These are phyloP conservation scores for Cheilosia soror DNA, from an alignment of 2,888 invertebrate genomes.

Conservation along the genomic window DNA sequence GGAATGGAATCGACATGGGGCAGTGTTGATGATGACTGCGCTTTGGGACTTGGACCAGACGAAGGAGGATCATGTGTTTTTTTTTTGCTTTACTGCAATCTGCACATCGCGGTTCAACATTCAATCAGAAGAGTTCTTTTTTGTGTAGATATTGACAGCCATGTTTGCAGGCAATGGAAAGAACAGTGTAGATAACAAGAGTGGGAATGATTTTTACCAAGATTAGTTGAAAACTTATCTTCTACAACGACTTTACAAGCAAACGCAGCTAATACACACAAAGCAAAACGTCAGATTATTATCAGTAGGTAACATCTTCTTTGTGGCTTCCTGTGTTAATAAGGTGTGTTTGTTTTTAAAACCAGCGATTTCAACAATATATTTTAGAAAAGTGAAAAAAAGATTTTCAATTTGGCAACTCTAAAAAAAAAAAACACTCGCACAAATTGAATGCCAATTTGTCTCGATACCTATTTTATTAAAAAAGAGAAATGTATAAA, in stretches of 20 bases:
- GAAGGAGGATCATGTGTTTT: conserved; percentile 32
- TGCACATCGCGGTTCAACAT: conserved; percentile 19
- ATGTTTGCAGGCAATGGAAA: background rate
- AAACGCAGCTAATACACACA: too few relatives aligned
- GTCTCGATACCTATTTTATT: background rate
- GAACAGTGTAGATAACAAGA: background rate
- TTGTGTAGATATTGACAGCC: background rate
- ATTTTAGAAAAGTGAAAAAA: too few relatives aligned
- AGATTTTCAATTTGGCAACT: background rate
- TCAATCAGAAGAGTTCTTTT: conserved; percentile 22
- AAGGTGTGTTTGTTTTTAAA: too few relatives aligned
- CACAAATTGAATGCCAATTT: background rate
- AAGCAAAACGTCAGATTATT: too few relatives aligned
- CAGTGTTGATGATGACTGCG: conserved; percentile 43
- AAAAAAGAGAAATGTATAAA: background rate
- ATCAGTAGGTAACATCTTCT: too few relatives aligned
- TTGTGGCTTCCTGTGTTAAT: too few relatives aligned
- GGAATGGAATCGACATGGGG: conserved; percentile 42
- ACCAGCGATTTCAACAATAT: too few relatives aligned
- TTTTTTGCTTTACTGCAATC: conserved; percentile 6
- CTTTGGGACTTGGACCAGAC: background rate
- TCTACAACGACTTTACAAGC: too few relatives aligned
- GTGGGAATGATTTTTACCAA: too few relatives aligned
- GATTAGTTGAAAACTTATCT: too few relatives aligned
- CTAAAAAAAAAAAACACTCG: background rate